Evolutionary conservation across 2,797 vertebrate genomes (phyloP).

Genomic region (Muraenolepis orangiensis): DNA sequence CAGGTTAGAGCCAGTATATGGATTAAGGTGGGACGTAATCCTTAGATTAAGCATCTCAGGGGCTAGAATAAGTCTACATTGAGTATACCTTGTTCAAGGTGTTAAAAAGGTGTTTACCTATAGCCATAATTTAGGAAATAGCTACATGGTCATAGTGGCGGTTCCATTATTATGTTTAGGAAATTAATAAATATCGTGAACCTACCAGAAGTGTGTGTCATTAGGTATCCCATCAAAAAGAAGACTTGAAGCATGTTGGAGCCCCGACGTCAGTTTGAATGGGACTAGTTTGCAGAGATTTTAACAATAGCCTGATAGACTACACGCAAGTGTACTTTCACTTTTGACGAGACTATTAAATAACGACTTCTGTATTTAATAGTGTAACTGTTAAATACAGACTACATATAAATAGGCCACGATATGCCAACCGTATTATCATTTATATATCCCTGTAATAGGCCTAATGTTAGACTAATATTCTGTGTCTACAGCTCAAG

Average conservation of each 20-base stretch:
- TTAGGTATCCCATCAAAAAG: conserved; percentile 46
- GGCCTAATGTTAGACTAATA: not conserved
- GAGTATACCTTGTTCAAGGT: no score
- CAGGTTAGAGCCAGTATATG: not conserved
- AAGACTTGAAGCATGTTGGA: conserved; percentile 36
- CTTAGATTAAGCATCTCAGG: no score
- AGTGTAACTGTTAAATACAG: not conserved
- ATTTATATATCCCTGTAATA: not conserved
- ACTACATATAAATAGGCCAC: not conserved
- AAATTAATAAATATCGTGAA: conserved; percentile 18
- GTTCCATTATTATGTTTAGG: not conserved
- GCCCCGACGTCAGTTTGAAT: not conserved
- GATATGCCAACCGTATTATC: not conserved
- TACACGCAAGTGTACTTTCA: not conserved
- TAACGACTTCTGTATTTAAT: not conserved
- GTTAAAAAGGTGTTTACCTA: not conserved
- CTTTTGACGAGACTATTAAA: not conserved
- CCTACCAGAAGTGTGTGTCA: conserved; percentile 53
- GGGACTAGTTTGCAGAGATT: not conserved
- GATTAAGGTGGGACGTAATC: no score
- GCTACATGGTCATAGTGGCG: not conserved
- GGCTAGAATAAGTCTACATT: no score
- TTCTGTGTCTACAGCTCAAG: not conserved
- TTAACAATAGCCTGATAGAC: not conserved
- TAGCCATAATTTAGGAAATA: not conserved